Conservation (phyloP, 2,888 invertebrate species). For the Lochmaea capreae region DNA sequence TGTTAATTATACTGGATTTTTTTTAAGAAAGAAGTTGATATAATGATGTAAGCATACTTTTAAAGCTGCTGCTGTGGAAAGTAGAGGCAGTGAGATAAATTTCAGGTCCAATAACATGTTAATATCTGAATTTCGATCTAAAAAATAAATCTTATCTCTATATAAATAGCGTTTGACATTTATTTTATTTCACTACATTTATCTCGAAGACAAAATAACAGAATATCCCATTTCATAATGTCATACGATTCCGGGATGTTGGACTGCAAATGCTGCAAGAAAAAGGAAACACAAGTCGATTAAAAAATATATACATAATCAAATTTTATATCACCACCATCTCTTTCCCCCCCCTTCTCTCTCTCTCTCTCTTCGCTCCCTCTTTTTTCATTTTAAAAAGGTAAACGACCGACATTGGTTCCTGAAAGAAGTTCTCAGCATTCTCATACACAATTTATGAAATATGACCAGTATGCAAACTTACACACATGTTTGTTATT, state of each 20-base stretch:
- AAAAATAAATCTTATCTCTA: no score
- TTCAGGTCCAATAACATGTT: no score
- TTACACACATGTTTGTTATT: constrained; percentile 12
- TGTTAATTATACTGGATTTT: constrained; percentile 9
- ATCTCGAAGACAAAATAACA: not conserved
- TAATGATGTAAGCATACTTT: not conserved
- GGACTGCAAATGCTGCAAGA: constrained; percentile 4
- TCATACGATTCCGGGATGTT: constrained; percentile 3
- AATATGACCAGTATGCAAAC: constrained; percentile 44
- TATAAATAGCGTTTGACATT: not conserved
- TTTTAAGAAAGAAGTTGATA: not conserved
- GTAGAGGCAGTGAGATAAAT: no score
- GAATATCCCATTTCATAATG: not conserved
- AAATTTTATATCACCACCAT: constrained; percentile 33
- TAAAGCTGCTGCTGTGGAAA: no score
- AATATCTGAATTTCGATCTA: no score
- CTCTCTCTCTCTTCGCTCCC: not conserved
- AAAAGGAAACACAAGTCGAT: constrained; percentile 25
- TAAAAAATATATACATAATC: constrained; percentile 40
- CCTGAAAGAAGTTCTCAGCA: constrained; percentile 38
- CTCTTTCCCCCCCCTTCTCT: constrained; percentile 2
- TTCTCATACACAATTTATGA: constrained; percentile 48
- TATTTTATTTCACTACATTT: not conserved
- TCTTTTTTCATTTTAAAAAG: constrained; percentile 38
- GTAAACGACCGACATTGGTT: constrained; percentile 45